Conservation (phyloP, 2,113 vertebrate genomes). For the Pteruthius melanotis region DNA sequence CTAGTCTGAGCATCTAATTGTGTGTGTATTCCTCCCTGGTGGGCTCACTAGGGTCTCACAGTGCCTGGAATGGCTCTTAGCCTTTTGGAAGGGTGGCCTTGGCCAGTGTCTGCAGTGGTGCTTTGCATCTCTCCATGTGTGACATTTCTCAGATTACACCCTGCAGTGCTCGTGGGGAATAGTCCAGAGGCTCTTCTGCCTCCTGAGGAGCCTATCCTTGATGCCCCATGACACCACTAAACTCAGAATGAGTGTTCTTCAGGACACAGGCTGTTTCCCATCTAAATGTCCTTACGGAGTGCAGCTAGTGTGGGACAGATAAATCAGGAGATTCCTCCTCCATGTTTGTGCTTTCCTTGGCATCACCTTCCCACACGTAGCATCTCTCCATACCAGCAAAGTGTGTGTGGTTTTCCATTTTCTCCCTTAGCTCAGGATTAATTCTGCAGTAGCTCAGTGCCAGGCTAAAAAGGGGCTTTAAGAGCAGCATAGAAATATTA, state of each 20-base stretch:
- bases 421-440: not conserved
- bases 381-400: not conserved
- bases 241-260: not conserved
- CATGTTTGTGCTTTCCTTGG: not conserved
- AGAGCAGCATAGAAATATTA: not conserved
- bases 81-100: not conserved
- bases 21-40: not conserved
- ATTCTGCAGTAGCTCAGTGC: not conserved
- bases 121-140: not conserved
- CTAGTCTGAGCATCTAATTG: not conserved
- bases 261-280: not conserved
- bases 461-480: not conserved
- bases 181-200: not conserved
- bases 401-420: not conserved
- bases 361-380: not conserved
- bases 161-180: not conserved
- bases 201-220: not conserved
- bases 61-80: not conserved
- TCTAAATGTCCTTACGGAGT: not conserved
- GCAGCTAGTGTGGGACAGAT: not conserved
- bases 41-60: not conserved
- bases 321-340: not conserved
- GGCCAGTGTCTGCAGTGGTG: not conserved
- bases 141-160: not conserved
- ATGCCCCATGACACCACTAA: not conserved